A percentile compares a stretch with the other conserved stretches of the same genome.
Conservation (phyloP, 2,113 vertebrate genomes). For the Periophthalmus modestus region DNA sequence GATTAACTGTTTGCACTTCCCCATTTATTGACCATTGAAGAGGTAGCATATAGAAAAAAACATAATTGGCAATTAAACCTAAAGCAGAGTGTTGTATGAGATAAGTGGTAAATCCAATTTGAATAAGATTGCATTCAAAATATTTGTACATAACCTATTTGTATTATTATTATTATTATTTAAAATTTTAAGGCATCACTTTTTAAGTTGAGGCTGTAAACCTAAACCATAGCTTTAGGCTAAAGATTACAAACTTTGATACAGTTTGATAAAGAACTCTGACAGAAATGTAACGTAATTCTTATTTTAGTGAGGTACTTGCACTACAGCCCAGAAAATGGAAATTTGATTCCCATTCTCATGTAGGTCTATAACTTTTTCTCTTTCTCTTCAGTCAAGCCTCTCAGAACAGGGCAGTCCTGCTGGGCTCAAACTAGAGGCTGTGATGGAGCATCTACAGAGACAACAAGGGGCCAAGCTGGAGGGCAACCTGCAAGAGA, state of each 20-base stretch:
- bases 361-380: background rate
- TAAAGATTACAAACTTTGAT: background rate
- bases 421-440: slow-evolving; percentile 84
- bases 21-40: too few species aligned
- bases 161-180: background rate
- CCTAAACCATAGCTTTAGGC: background rate
- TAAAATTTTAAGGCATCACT: slow-evolving; percentile 1
- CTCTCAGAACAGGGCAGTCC: slow-evolving; percentile 72
- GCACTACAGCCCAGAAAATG: background rate
- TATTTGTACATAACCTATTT: background rate
- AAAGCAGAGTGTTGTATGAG: background rate
- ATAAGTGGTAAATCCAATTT: background rate
- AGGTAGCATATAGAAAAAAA: background rate
- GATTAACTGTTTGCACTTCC: background rate
- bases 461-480: slow-evolving; percentile 83
- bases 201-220: background rate
- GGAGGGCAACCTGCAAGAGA: slow-evolving; percentile 87
- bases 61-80: background rate
- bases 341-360: background rate
- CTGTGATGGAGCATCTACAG: slow-evolving; percentile 90
- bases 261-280: background rate
- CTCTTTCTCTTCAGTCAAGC: slow-evolving; percentile 65
- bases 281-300: background rate
- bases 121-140: background rate
- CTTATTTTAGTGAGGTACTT: background rate